Evolutionary conservation across 2,113 vertebrate species (phyloP).

Genomic region (Tetrax tetrax): DNA sequence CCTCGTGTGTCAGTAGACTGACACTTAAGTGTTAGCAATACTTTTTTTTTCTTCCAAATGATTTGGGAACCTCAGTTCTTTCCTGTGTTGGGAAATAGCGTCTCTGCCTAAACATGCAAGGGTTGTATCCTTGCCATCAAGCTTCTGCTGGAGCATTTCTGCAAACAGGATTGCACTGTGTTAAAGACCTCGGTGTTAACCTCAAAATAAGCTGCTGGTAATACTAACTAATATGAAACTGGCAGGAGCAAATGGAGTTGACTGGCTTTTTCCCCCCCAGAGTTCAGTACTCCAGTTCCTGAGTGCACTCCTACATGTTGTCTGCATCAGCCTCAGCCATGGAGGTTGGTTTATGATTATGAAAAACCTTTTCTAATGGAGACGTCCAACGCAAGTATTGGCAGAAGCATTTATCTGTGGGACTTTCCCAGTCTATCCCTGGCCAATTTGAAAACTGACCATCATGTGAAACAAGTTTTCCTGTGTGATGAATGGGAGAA

Average conservation of each 20-base stretch:
- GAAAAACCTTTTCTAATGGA: neutral
- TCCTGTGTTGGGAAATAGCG: neutral
- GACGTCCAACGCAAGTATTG: neutral
- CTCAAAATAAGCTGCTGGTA: conserved; percentile 46
- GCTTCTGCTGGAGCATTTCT: neutral
- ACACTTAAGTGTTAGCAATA: neutral
- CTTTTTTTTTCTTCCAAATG: neutral
- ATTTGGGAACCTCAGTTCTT: neutral
- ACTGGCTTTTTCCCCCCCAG: neutral
- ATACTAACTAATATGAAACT: conserved; percentile 7
- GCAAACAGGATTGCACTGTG: neutral
- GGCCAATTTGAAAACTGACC: neutral
- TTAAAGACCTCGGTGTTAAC: conserved; percentile 38
- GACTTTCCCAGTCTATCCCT: neutral
- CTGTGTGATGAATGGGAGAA: neutral
- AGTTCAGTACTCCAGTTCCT: neutral
- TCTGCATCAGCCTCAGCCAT: neutral
- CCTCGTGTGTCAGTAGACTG: neutral
- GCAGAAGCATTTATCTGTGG: neutral
- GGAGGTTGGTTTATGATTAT: neutral
- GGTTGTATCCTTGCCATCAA: neutral
- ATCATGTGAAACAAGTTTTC: neutral
- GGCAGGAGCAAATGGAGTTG: neutral
- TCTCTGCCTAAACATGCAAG: neutral
- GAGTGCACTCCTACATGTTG: neutral